Percentiles rank a stretch among this genome's conserved stretches.
Conservation (phyloP, 2,113 vertebrate species). For the Tautogolabrus adspersus region DNA sequence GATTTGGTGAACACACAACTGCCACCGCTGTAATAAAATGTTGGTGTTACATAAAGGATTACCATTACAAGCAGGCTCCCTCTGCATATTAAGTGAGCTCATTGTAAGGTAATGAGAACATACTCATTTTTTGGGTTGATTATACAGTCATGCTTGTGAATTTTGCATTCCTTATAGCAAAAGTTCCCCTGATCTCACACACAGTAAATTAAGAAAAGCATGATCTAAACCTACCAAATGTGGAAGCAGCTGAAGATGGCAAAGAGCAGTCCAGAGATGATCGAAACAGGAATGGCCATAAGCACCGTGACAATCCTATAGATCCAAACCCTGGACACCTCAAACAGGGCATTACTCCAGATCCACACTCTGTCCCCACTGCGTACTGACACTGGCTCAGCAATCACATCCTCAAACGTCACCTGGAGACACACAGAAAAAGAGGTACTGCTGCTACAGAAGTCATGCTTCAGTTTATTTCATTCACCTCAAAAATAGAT, state of each 20-base stretch:
- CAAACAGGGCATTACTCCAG: slow-evolving; percentile 85
- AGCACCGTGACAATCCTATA: slow-evolving; percentile 80
- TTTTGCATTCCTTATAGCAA: too few species aligned
- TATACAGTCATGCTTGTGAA: too few species aligned
- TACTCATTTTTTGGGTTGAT: too few species aligned
- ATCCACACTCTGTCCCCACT: slow-evolving; percentile 85
- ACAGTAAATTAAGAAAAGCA: background rate
- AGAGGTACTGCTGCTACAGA: background rate
- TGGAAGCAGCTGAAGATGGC: slow-evolving; percentile 83
- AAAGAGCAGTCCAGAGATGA: slow-evolving; percentile 80
- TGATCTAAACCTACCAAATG: slow-evolving; percentile 77
- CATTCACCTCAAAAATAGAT: background rate
- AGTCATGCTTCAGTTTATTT: background rate
- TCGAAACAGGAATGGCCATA: slow-evolving; percentile 79
- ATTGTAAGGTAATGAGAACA: too few species aligned
- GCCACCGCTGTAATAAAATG: too few species aligned
- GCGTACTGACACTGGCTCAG: slow-evolving; percentile 81
- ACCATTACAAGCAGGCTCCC: too few species aligned
- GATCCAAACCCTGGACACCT: slow-evolving; percentile 82
- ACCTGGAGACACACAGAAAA: slow-evolving; percentile 69
- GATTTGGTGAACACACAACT: too few species aligned
- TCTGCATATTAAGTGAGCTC: too few species aligned
- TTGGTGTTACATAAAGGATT: too few species aligned
- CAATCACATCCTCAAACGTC: slow-evolving; percentile 85
- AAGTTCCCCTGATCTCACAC: background rate